Evolutionary conservation across 2,888 invertebrate species (phyloP).

Genomic region (Lingula anatina): DNA sequence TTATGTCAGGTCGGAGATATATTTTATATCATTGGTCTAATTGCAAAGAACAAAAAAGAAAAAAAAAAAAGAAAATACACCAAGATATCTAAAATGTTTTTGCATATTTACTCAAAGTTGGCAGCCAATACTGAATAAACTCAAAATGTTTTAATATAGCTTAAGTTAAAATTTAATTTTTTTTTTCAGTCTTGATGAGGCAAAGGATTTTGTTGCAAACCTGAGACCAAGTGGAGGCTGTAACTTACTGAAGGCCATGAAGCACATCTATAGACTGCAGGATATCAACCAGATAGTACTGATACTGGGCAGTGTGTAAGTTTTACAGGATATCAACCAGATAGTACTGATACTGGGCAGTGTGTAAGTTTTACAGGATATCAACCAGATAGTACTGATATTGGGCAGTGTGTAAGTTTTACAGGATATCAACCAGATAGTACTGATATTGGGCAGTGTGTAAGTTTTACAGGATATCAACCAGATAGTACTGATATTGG

Average conservation of each 20-base stretch:
- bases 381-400: conserved; percentile 39
- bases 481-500: too few species aligned
- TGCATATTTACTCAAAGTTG: not conserved
- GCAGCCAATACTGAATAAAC: too few species aligned
- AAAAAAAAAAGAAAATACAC: not conserved
- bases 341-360: conserved; percentile 42
- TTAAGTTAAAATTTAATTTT: too few species aligned
- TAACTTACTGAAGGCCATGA: conserved; percentile 48
- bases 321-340: conserved; percentile 31
- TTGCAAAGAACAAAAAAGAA: not conserved
- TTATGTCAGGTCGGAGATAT: too few species aligned
- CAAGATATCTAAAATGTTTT: not conserved
- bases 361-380: conserved; percentile 39
- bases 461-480: too few species aligned
- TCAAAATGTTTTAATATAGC: too few species aligned
- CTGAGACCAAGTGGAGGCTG: conserved; percentile 43
- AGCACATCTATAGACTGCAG: conserved; percentile 39
- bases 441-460: conserved; percentile 46
- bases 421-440: conserved; percentile 36
- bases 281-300: conserved; percentile 41
- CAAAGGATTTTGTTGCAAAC: conserved; percentile 41
- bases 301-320: conserved; percentile 48
- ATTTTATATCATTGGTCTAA: too few species aligned
- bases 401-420: conserved; percentile 47
- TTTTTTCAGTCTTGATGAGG: conserved; percentile 40